Conservation (phyloP, 2,113 vertebrate species). For the Corydoras sp. region DNA sequence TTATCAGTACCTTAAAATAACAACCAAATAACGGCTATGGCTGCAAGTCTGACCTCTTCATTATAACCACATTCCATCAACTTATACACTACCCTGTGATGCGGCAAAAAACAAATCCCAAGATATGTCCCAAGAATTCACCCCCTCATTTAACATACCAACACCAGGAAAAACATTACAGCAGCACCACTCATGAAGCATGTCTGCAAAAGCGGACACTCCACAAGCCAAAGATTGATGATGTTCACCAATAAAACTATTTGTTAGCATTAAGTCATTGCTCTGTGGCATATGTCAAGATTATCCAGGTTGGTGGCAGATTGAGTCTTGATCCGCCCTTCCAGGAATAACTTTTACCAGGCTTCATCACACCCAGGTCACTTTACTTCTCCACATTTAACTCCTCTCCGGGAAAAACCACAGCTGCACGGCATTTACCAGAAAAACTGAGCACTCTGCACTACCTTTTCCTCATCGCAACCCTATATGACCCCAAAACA, state of each 20-base stretch:
- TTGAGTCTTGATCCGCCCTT: conserved; percentile 5
- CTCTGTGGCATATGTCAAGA: background rate
- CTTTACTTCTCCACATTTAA: conserved; percentile 1
- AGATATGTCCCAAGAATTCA: background rate
- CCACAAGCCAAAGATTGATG: background rate
- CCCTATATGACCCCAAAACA: background rate
- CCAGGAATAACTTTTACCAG: conserved; percentile 18
- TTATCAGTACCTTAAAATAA: background rate
- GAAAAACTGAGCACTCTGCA: conserved; percentile 42
- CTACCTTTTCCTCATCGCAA: background rate
- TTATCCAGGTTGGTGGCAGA: background rate
- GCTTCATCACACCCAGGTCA: conserved; percentile 33
- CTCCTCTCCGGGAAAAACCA: conserved; percentile 56
- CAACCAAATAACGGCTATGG: background rate
- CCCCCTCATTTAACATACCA: background rate
- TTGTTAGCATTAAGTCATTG: conserved; percentile 6
- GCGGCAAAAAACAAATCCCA: background rate
- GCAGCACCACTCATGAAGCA: background rate
- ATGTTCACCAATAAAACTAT: conserved; percentile 1
- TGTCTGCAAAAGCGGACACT: background rate
- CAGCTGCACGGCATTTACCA: conserved; percentile 55
- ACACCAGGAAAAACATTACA: conserved; percentile 1
- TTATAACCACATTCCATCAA: conserved; percentile 1
- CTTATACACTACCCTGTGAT: background rate
- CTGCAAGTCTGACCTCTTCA: background rate